These are phyloP conservation scores for Lottia scabra DNA, from an alignment of 2,888 invertebrate genomes.

Conservation along the genomic window DNA sequence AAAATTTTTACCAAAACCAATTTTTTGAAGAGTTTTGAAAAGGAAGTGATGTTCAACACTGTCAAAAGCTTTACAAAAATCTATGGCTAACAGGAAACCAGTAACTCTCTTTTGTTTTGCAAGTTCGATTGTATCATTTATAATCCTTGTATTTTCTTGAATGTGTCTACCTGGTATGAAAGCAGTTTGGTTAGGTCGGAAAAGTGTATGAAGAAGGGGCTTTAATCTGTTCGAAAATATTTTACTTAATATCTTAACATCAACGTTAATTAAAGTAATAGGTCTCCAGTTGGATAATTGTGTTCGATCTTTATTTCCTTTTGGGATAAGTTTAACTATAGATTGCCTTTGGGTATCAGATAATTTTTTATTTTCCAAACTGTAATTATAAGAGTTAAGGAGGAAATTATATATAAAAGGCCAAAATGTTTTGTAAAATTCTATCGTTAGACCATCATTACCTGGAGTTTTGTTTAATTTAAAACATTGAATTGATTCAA, in stretches of 20 bases:
- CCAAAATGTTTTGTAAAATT: background rate
- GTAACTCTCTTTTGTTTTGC: background rate
- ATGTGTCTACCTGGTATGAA: background rate
- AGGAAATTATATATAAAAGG: background rate
- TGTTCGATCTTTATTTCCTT: no score
- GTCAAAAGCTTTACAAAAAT: background rate
- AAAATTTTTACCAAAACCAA: background rate
- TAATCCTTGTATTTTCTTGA: background rate
- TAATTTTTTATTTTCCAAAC: no score
- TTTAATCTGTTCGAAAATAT: no score
- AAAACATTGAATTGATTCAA: background rate
- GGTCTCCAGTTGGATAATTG: no score
- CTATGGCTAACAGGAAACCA: background rate
- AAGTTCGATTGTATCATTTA: background rate
- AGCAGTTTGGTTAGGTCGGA: background rate
- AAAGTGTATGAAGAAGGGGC: background rate
- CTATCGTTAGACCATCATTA: background rate
- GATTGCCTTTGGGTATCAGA: no score
- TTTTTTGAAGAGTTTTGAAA: background rate
- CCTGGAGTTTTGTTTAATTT: background rate
- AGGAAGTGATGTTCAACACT: background rate
- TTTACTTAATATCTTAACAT: no score
- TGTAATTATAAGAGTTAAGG: no score
- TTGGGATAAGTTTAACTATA: no score
- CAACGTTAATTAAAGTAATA: no score